A percentile compares a stretch with the other conserved stretches of the same genome.
phyloP scores from a whole-genome alignment of 1,140 invertebrate species.

The Saccostrea echinata region DNA sequence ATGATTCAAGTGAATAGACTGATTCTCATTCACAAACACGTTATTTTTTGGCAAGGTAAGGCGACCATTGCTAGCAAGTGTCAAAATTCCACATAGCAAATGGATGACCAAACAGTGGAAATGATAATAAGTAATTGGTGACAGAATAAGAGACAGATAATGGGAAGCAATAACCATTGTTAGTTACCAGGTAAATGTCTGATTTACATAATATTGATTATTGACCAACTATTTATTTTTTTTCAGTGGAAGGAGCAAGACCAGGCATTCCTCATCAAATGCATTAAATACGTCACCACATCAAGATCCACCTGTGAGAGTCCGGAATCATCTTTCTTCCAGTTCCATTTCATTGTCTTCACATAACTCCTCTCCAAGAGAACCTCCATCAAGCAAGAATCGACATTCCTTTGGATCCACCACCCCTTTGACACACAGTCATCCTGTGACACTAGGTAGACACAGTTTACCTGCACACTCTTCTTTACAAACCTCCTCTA shows the following conservation, averaged over 20 bases:
- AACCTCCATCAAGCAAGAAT: not conserved
- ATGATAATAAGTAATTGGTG: not conserved
- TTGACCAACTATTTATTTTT: not conserved
- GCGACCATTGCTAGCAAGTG: not conserved
- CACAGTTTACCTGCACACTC: not conserved
- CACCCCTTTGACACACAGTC: not conserved
- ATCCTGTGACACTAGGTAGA: not conserved
- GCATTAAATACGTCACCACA: not conserved
- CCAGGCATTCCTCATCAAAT: not conserved
- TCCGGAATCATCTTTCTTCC: constrained; percentile 4
- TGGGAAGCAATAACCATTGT: not conserved
- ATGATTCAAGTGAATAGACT: not conserved
- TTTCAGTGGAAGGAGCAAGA: constrained; percentile 26
- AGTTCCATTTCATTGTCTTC: constrained; percentile 23
- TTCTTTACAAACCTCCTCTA: not conserved
- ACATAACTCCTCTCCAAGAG: not conserved
- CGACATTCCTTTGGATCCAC: constrained; percentile 22
- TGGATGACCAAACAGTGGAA: not conserved
- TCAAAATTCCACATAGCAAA: not conserved
- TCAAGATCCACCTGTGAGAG: constrained; percentile 1
- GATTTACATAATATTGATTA: not conserved
- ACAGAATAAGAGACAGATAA: not conserved
- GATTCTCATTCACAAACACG: not conserved
- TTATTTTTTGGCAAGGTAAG: not conserved
- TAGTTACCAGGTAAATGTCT: not conserved